Percentiles rank a stretch among this genome's conserved stretches.
Evolutionary conservation across 2,797 vertebrate genomes (phyloP).

Genomic region (Capromys pilorides): DNA sequence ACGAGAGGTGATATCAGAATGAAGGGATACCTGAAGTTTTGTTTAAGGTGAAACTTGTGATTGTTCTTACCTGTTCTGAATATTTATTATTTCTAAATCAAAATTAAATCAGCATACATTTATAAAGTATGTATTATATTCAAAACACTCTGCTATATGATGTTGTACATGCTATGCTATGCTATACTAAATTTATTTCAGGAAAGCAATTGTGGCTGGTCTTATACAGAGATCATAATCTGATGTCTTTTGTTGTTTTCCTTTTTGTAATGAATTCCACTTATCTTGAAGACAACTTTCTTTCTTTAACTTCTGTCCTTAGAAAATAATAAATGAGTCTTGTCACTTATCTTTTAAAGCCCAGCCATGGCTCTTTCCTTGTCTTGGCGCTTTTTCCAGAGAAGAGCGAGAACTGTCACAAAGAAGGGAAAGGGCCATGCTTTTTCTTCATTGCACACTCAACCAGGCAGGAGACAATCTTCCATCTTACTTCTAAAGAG

Average conservation of each 20-base stretch:
- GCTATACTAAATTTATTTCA: background rate
- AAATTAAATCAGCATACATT: background rate
- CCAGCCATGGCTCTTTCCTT: slow-evolving; percentile 27
- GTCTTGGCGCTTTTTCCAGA: background rate
- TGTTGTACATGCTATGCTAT: background rate
- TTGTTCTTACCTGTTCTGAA: background rate
- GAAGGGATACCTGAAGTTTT: background rate
- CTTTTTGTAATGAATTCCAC: background rate
- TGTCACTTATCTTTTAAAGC: slow-evolving; percentile 42
- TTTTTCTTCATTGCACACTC: background rate
- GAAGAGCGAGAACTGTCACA: background rate
- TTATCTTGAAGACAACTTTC: slow-evolving; percentile 34
- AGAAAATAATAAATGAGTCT: slow-evolving; percentile 29
- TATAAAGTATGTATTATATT: background rate
- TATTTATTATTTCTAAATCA: slow-evolving; percentile 25
- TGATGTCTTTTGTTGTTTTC: background rate
- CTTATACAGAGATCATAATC: background rate
- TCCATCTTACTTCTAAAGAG: background rate
- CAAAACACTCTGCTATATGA: background rate
- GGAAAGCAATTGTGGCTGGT: background rate
- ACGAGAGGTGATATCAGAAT: background rate
- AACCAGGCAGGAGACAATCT: background rate
- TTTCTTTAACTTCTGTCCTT: slow-evolving; percentile 32
- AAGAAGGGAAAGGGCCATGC: background rate
- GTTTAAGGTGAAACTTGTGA: slow-evolving; percentile 15